These are phyloP conservation scores for Strix occidentalis DNA, from an alignment of 2,797 vertebrate species.

Conservation along the genomic window DNA sequence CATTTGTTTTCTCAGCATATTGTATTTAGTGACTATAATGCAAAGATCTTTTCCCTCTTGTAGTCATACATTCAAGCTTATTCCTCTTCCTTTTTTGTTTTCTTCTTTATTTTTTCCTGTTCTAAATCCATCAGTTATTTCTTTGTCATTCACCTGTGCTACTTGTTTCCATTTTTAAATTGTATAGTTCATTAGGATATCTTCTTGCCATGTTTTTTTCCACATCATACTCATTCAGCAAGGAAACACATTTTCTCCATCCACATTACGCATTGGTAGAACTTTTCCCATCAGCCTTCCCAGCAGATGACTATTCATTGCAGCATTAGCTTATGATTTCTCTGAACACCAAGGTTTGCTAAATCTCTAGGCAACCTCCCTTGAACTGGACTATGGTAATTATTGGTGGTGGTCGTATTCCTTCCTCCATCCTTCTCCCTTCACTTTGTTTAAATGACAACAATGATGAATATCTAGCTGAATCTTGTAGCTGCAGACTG, in stretches of 20 bases:
- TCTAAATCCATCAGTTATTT: not conserved
- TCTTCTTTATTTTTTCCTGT: not conserved
- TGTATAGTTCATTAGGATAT: not conserved
- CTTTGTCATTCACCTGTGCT: not conserved
- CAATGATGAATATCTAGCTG: not conserved
- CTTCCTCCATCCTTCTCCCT: not conserved
- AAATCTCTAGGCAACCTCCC: not conserved
- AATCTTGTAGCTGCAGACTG: not conserved
- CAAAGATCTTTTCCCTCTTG: not conserved
- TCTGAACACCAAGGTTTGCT: not conserved
- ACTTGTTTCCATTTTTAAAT: not conserved
- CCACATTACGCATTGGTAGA: not conserved
- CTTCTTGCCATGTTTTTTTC: not conserved
- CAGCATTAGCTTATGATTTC: not conserved
- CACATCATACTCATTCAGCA: not conserved
- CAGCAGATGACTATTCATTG: not conserved
- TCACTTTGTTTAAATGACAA: not conserved
- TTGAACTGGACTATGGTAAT: not conserved
- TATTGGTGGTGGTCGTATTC: not conserved
- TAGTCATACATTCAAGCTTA: not conserved
- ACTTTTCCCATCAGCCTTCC: not conserved
- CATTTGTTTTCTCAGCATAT: not conserved
- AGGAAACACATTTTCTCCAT: not conserved
- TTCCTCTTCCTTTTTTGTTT: not conserved
- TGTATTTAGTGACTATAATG: not conserved